A percentile compares a stretch with the other conserved stretches of the same genome.
phyloP scores from a whole-genome alignment of 2,888 invertebrate genomes.

The Lasioglossum lativentre region DNA sequence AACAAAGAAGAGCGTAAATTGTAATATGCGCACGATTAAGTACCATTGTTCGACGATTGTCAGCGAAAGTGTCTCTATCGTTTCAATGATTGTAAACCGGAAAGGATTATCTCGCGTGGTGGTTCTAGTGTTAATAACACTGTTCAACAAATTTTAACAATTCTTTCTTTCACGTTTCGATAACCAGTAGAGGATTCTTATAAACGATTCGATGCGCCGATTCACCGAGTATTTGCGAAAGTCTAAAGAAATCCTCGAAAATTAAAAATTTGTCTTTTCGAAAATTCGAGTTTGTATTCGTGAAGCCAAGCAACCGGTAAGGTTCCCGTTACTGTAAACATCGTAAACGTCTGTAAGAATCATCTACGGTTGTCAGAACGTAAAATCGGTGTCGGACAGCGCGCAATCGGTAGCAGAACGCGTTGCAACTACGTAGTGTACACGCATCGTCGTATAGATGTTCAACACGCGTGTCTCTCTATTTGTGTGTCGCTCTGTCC shows the following conservation, averaged over 20 bases:
- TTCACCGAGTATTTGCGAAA: too few species aligned
- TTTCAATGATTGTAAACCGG: not conserved
- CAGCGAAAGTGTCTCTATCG: not conserved
- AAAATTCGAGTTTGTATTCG: too few species aligned
- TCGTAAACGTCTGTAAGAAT: not conserved
- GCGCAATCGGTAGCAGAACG: not conserved
- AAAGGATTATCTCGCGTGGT: not conserved
- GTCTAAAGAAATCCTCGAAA: too few species aligned
- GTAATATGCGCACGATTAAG: not conserved
- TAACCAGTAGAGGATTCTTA: not conserved
- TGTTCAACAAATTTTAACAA: not conserved
- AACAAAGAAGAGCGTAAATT: not conserved
- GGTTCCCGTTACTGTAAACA: not conserved
- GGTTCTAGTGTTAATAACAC: not conserved
- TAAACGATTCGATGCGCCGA: too few species aligned
- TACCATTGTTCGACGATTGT: not conserved
- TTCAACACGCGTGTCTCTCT: constrained; percentile 67
- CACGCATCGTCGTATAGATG: constrained; percentile 50
- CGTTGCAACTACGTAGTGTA: not conserved
- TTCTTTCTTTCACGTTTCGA: not conserved
- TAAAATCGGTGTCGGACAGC: not conserved
- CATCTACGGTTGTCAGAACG: not conserved
- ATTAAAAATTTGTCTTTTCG: not conserved
- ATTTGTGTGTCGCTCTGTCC: constrained; percentile 72
- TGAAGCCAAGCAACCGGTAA: too few species aligned